Evolutionary conservation across 2,888 invertebrate species (phyloP).

Genomic region (Portevinia maculata): DNA sequence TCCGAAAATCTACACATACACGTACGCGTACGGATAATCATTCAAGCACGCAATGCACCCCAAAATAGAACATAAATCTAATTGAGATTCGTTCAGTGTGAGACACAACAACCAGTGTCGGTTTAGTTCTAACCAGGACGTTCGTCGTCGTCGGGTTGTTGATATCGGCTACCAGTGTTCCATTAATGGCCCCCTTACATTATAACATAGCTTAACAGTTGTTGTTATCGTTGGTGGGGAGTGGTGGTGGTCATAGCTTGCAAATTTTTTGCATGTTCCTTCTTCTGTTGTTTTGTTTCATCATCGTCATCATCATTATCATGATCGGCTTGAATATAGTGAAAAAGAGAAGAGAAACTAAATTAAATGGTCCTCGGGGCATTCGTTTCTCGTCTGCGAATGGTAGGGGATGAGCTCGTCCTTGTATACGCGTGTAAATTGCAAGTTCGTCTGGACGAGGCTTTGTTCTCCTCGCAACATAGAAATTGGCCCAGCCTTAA

Average conservation of each 20-base stretch:
- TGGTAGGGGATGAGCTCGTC: neutral
- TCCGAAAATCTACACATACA: slow-evolving; percentile 17
- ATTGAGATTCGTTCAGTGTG: slow-evolving; percentile 72
- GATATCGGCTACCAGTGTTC: slow-evolving; percentile 61
- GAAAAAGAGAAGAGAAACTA: slow-evolving; percentile 49
- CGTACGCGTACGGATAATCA: neutral
- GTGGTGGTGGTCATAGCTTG: slow-evolving; percentile 1
- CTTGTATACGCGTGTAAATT: slow-evolving; percentile 28
- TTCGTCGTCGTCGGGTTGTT: slow-evolving; percentile 20
- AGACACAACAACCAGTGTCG: slow-evolving; percentile 55
- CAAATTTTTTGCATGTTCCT: slow-evolving; percentile 42
- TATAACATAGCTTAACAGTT: slow-evolving; percentile 21
- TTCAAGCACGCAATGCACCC: slow-evolving; percentile 21
- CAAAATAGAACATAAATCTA: slow-evolving; percentile 66
- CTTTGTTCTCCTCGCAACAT: slow-evolving; percentile 58
- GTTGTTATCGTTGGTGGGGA: slow-evolving; percentile 34
- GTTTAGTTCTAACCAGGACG: slow-evolving; percentile 16
- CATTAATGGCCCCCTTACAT: slow-evolving; percentile 52
- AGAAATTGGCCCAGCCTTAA: slow-evolving; percentile 70
- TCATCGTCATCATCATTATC: slow-evolving; percentile 42
- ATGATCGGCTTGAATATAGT: slow-evolving; percentile 29
- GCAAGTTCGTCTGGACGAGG: slow-evolving; percentile 36
- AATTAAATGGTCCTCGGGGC: slow-evolving; percentile 69
- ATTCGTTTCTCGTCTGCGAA: slow-evolving; percentile 30
- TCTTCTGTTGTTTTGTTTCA: slow-evolving; percentile 52